Percentiles rank a stretch among this genome's conserved stretches.
These are phyloP conservation scores for Trematocara unimaculatum DNA, from an alignment of 2,113 vertebrate species.

Conservation along the genomic window DNA sequence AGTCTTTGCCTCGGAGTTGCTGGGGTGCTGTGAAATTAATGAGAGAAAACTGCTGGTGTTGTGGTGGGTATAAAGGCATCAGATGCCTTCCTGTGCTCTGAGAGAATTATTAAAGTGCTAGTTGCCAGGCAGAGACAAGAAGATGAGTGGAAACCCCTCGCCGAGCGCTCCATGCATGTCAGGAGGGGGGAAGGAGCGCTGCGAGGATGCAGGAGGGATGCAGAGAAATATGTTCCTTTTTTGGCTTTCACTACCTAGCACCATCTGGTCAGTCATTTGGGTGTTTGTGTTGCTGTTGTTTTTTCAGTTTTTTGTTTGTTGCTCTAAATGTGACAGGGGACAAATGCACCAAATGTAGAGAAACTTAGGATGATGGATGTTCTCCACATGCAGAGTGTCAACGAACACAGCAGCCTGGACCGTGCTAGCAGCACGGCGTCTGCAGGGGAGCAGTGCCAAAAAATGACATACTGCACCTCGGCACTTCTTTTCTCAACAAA, in stretches of 20 bases:
- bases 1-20: conserved; percentile 19
- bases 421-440: background rate
- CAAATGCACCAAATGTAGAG: background rate
- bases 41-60: conserved; percentile 53
- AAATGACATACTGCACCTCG: background rate
- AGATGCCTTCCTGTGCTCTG: conserved; percentile 39
- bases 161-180: background rate
- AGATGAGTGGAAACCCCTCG: conserved; percentile 31
- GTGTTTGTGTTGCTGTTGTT: background rate
- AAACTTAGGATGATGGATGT: conserved; percentile 28
- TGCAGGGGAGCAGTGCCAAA: background rate
- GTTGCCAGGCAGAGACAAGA: conserved; percentile 36
- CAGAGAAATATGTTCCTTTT: background rate
- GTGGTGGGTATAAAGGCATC: conserved; percentile 37
- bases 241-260: conserved; percentile 12
- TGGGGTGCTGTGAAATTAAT: conserved; percentile 52
- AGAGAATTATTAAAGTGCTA: conserved; percentile 58
- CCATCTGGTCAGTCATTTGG: conserved; percentile 40
- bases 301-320: background rate
- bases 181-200: background rate
- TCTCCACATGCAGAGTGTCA: conserved; percentile 25
- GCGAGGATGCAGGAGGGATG: background rate
- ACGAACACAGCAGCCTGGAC: conserved; percentile 12
- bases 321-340: background rate
- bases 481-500: background rate